These are phyloP conservation scores for Camponotus pennsylvanicus DNA, from an alignment of 1,140 invertebrate species.

Conservation along the genomic window DNA sequence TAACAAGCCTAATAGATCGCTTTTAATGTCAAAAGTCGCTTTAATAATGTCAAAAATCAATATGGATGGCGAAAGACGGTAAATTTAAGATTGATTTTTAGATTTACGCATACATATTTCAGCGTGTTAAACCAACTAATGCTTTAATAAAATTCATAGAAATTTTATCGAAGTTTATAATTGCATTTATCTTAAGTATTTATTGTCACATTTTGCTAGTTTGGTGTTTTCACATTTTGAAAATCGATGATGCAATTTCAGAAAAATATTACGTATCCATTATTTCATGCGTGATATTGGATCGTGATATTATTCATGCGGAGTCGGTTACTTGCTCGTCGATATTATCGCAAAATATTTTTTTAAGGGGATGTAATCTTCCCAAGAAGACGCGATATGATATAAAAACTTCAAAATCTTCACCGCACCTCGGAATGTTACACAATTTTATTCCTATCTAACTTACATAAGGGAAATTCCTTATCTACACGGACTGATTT, in stretches of 20 bases:
- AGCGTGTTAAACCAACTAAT: background rate
- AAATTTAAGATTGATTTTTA: conserved; percentile 12
- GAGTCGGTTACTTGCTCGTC: background rate
- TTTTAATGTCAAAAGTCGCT: conserved; percentile 7
- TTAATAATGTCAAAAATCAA: conserved; percentile 23
- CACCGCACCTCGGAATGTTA: background rate
- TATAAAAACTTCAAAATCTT: conserved; percentile 18
- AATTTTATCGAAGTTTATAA: background rate
- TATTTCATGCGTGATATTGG: conserved; percentile 6
- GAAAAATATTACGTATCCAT: background rate
- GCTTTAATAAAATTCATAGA: background rate
- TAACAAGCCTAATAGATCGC: conserved; percentile 4
- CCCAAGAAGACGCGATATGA: background rate
- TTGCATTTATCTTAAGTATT: background rate
- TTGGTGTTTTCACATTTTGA: background rate
- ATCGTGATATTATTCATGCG: too few relatives aligned
- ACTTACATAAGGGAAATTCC: background rate
- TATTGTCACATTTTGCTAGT: too few relatives aligned
- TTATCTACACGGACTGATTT: background rate
- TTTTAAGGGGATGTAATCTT: background rate
- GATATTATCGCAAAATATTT: background rate
- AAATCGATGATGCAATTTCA: background rate
- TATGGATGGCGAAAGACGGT: background rate
- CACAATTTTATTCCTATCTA: background rate
- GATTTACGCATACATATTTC: background rate